phyloP scores from a whole-genome alignment of 2,888 invertebrate genomes.

The Chouioia cunea region DNA sequence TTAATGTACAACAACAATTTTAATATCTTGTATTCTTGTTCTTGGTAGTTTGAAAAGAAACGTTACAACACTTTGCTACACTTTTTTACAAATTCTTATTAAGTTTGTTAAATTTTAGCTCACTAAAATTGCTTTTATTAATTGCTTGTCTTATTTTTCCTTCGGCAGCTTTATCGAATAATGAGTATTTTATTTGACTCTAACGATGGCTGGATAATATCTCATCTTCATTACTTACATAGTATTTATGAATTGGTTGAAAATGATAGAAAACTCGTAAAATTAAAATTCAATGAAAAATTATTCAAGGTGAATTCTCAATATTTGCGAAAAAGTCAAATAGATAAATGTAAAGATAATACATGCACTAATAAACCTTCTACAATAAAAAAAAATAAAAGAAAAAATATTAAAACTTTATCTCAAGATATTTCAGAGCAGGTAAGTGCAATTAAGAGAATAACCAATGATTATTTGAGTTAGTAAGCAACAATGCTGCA shows the following conservation, averaged over 20 bases:
- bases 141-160: too few species aligned
- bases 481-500: constrained; percentile 10
- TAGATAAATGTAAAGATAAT: constrained; percentile 40
- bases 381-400: constrained; percentile 62
- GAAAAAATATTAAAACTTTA: constrained; percentile 43
- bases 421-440: constrained; percentile 55
- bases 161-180: background rate
- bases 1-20: too few species aligned
- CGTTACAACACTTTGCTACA: too few species aligned
- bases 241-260: constrained; percentile 67
- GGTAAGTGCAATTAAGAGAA: constrained; percentile 46
- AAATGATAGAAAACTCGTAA: constrained; percentile 49
- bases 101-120: too few species aligned
- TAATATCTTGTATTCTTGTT: too few species aligned
- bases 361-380: constrained; percentile 55
- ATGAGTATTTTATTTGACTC: constrained; percentile 68
- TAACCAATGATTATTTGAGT: background rate
- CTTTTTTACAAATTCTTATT: too few species aligned
- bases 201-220: constrained; percentile 70
- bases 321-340: constrained; percentile 64
- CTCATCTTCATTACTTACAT: constrained; percentile 69
- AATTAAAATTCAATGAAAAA: constrained; percentile 62
- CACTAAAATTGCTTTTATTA: too few species aligned
- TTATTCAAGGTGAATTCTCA: constrained; percentile 70
- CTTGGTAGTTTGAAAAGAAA: too few species aligned